Evolutionary conservation across 2,888 invertebrate species (phyloP).

Genomic region (Lepidocyrtoides sp.): DNA sequence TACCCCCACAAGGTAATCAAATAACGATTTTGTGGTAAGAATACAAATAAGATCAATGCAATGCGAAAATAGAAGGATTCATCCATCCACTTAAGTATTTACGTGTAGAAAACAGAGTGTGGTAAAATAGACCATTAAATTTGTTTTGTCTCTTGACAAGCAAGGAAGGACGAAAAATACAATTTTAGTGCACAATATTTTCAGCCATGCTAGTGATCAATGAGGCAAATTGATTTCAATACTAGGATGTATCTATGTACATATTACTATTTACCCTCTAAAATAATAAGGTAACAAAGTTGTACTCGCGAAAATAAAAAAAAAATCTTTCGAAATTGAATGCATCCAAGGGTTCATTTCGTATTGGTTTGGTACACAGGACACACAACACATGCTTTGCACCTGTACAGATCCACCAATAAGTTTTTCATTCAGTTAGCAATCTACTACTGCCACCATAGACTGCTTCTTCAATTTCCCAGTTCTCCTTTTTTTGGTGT

Average conservation of each 20-base stretch:
- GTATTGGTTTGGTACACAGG: too few species aligned
- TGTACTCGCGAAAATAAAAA: not conserved
- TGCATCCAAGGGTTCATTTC: too few species aligned
- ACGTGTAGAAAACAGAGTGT: not conserved
- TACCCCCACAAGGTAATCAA: conserved; percentile 37
- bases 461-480: not conserved
- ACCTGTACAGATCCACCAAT: too few species aligned
- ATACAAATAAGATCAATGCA: not conserved
- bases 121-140: not conserved
- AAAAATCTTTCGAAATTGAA: too few species aligned
- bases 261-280: not conserved
- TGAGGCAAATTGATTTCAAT: not conserved
- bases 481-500: not conserved
- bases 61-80: not conserved
- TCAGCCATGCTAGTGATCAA: not conserved
- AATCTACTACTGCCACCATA: too few species aligned
- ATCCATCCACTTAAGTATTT: not conserved
- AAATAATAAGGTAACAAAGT: not conserved
- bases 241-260: not conserved
- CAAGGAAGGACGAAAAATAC: not conserved
- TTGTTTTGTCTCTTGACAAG: not conserved
- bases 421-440: too few species aligned
- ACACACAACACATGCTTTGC: too few species aligned
- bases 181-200: not conserved
- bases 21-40: conserved; percentile 31